Percentiles rank a stretch among this genome's conserved stretches.
These are phyloP conservation scores for Drusus annulatus DNA, from an alignment of 1,140 invertebrate species.

Conservation along the genomic window DNA sequence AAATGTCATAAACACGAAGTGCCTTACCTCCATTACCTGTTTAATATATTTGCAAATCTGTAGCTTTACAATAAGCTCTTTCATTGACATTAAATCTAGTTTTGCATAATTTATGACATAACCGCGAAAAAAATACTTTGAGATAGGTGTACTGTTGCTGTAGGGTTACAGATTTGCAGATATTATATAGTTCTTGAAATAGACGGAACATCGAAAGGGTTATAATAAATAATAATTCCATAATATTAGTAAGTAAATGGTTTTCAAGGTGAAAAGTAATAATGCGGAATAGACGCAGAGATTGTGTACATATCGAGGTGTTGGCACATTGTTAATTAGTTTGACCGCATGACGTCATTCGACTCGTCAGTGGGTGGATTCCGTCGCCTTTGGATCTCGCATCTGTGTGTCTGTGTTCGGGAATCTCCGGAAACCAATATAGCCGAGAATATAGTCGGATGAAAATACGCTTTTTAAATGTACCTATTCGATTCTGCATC, in stretches of 20 bases:
- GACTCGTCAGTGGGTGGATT: background rate
- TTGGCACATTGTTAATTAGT: conserved; percentile 15
- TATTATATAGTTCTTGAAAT: background rate
- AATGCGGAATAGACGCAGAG: conserved; percentile 9
- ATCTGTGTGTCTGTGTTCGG: background rate
- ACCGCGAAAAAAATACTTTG: too few species aligned
- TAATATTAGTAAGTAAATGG: background rate
- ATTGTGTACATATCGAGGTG: background rate
- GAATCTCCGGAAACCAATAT: conserved; percentile 13
- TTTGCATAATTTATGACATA: too few species aligned
- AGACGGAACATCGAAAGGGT: background rate
- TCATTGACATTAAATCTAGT: too few species aligned
- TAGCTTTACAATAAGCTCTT: too few species aligned
- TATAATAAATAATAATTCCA: background rate
- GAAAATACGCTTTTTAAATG: too few species aligned
- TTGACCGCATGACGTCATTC: conserved; percentile 23
- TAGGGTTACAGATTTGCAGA: background rate
- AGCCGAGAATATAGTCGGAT: conserved; percentile 15
- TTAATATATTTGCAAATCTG: too few species aligned
- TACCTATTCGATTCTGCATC: conserved; percentile 1
- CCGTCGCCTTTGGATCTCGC: background rate
- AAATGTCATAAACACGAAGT: too few species aligned
- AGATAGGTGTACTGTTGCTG: too few species aligned
- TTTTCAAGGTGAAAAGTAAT: conserved; percentile 23
- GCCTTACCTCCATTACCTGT: too few species aligned